Evolutionary conservation across 2,113 vertebrate genomes (phyloP), one percentile per base, ranked within the genome.

Genomic region (Fregata magnificens): DNA sequence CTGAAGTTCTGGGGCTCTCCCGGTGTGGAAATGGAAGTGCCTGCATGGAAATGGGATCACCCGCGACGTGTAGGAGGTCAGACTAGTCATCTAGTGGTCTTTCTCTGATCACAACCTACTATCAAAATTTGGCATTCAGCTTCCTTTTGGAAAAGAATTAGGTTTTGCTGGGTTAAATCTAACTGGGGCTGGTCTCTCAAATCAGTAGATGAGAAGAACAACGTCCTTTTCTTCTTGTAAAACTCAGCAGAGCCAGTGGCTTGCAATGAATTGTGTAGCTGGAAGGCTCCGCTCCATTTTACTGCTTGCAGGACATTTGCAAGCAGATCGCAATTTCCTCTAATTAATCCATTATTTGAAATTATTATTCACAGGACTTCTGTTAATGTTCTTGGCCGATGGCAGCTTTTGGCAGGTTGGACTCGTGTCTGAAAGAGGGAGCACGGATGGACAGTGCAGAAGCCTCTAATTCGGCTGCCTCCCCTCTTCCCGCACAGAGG

Each of bases 291-390:
- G n/a, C 32, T 84, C 38, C 38, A 34, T 93, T 96, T 89, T 56
- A 82, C 61, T 74, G 58, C 77, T n/a, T 78, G 55, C 69, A 76
- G 83, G 70, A 87, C 70, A 85, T 91, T 90, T 69, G 70, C 74
- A 95, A 87, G 70, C 73, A 58, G 73, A 72, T 85, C 84, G 90
- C 86, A 91, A 61, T 77, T 96, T 93, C 73, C 74, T 85, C 74
- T 88, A 90, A 95, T 96, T 79, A 94, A 96, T 79, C 85, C 66
- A 88, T 62, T 79, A 90, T 93, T 95, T 91, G 6, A 94, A 96
- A 94, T 94, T 76, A 93, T 77, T 94, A 90, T 90, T 87, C 90
- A 82, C 7, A 79, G 91, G 65, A 89, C 72, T 95, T 76, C 52
- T 69, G 92, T 44, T 85, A 67, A 90, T 85, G 81, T 90, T 91